These are phyloP conservation scores for Pluvialis apricaria DNA, from an alignment of 2,113 vertebrate species.

Conservation along the genomic window DNA sequence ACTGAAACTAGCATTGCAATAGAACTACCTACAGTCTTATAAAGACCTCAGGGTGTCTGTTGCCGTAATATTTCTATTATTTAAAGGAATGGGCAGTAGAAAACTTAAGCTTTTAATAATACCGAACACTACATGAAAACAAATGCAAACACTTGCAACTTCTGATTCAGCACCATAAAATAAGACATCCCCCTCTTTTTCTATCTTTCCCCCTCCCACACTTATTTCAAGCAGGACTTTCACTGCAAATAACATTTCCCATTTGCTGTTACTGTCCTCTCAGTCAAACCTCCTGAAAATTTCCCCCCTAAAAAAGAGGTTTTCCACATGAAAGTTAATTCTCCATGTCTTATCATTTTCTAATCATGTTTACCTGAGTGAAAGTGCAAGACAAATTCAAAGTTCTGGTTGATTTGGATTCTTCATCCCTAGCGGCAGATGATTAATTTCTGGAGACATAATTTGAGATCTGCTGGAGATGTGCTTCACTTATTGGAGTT, in stretches of 20 bases:
- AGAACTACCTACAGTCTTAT: neutral
- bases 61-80: neutral
- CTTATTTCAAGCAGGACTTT: neutral
- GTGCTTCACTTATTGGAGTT: neutral
- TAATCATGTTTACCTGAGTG: neutral
- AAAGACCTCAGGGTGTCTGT: neutral
- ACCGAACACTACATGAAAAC: neutral
- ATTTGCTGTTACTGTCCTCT: neutral
- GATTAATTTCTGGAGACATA: neutral
- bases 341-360: neutral
- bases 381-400: neutral
- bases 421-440: neutral
- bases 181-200: neutral
- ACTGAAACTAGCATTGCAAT: neutral
- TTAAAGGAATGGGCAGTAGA: neutral
- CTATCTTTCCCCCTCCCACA: accelerated
- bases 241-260: neutral
- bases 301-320: too few relatives aligned
- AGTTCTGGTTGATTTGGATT: neutral
- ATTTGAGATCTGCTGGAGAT: neutral
- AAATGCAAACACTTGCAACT: neutral
- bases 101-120: neutral
- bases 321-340: neutral
- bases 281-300: too few relatives aligned
- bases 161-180: neutral